Base-by-base conservation (phyloP, 2,113 vertebrate species). In the Beaufortia kweichowensis region DNA sequence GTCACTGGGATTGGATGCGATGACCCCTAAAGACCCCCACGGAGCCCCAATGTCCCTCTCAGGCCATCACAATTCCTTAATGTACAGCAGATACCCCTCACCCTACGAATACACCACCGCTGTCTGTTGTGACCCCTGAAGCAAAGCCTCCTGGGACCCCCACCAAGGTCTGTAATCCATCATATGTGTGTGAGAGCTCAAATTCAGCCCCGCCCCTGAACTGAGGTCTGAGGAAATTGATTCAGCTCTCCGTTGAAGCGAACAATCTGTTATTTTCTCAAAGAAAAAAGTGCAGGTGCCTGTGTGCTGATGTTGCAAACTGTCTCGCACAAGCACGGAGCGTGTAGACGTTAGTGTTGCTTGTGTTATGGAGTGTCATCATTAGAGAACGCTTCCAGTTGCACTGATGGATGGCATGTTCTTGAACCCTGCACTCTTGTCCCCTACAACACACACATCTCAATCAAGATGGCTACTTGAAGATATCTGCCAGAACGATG, bases 331-430 rank as follows among this genome's bases (percentile, higher is more conserved):
- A 57, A 55, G 79, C 39, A 6, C 69, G 29, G 21, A 0, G 11
- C 24, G 31, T 48, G 53, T 72, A 68, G 19, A 55, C 74, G 83
- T 31, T 55, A 50, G 48, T 69, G 65, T 59, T 12, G 4, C 67
- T 85, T 77, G 63, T 59, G 75, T 24, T 68, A 74, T 69, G 87
- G 68, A 84, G 82, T 85, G 80, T 86, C 78, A 84, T 81, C 85
- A 90, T 93, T 92, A 87, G 88, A 82, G 86, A 89, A 55, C 10
- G 14, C 71, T 85, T 84, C 73, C 84, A 82, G 83, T 88, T 87
- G 85, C 87, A 88, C 89, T 93, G 92, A 95, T 91, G 86, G 90
- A 94, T 95, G 88, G 86, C 90, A 85, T 85, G 76, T 86, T 88
- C 89, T 87, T 88, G 83, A 85, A 85, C 86, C 87, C 73, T 78